These are phyloP conservation scores for Isaurus tuberculatus DNA, from an alignment of 92 coral and sea anemone species.

Conservation along the genomic window DNA sequence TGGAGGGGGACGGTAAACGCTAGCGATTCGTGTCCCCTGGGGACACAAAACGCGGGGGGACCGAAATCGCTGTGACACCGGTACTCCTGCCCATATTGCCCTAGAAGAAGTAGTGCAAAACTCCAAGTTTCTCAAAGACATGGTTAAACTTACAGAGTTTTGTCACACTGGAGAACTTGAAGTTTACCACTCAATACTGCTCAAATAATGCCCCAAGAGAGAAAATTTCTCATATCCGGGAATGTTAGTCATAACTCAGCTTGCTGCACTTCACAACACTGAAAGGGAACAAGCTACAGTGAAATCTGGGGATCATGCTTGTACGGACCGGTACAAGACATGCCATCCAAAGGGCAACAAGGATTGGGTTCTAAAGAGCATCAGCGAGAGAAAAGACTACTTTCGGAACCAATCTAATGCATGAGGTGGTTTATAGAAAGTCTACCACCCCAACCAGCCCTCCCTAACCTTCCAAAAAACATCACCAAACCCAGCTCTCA, in stretches of 20 bases:
- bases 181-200: constrained; percentile 68
- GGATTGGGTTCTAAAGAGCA: constrained; percentile 71
- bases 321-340: constrained; percentile 27
- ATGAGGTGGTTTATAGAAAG: constrained; percentile 28
- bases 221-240: constrained; percentile 61
- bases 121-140: constrained; percentile 59
- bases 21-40: no score
- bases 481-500: constrained; percentile 51
- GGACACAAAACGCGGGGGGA: no score
- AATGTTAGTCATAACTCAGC: constrained; percentile 62
- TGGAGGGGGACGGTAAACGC: no score
- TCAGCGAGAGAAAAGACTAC: constrained; percentile 58
- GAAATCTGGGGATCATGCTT: constrained; percentile 26
- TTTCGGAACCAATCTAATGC: constrained; percentile 34
- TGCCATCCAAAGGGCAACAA: constrained; percentile 63
- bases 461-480: constrained; percentile 42
- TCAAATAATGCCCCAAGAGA: constrained; percentile 66
- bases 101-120: constrained; percentile 64
- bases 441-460: constrained; percentile 16
- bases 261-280: constrained; percentile 67
- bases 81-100: constrained; percentile 56
- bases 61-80: no score
- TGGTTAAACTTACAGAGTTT: constrained; percentile 64
- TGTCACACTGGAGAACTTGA: constrained; percentile 68
- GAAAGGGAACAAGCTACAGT: constrained; percentile 54